Percentiles rank a stretch among this genome's conserved stretches.
These are phyloP conservation scores for Erpobdella octoculata DNA, from an alignment of 2,888 invertebrate species.

Conservation along the genomic window DNA sequence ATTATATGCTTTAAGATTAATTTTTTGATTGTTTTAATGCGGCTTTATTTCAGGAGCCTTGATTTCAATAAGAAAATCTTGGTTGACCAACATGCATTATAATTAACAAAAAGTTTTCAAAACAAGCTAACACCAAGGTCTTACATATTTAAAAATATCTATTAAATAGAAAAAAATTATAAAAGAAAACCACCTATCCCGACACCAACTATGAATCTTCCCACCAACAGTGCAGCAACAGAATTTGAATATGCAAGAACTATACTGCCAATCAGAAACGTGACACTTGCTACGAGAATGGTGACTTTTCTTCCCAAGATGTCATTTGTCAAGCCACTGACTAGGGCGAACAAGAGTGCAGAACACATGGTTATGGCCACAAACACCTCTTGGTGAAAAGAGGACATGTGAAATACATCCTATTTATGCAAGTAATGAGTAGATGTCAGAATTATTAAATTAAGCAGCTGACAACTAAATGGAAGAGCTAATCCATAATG, in stretches of 20 bases:
- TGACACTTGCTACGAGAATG: conserved; percentile 37
- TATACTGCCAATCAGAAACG: conserved; percentile 7
- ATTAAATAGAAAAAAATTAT: no score
- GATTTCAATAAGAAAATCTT: no score
- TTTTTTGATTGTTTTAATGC: no score
- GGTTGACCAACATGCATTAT: no score
- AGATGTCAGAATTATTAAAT: background rate
- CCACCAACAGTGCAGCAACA: background rate
- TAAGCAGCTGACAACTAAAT: background rate
- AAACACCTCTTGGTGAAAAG: conserved; percentile 55
- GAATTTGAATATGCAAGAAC: background rate
- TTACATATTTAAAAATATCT: no score
- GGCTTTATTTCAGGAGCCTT: no score
- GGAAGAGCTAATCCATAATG: background rate
- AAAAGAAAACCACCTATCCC: background rate
- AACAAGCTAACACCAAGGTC: no score
- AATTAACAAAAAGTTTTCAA: no score
- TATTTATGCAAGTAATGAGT: no score
- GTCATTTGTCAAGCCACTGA: conserved; percentile 55
- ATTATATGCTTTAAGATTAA: no score
- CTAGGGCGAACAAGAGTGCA: conserved; percentile 36
- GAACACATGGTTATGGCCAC: conserved; percentile 54
- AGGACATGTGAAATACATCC: conserved; percentile 51
- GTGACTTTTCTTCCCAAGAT: conserved; percentile 55
- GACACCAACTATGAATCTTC: conserved; percentile 18